These are phyloP conservation scores for Nothobranchius kuhntae DNA, from an alignment of 2,113 vertebrate species.

Conservation along the genomic window DNA sequence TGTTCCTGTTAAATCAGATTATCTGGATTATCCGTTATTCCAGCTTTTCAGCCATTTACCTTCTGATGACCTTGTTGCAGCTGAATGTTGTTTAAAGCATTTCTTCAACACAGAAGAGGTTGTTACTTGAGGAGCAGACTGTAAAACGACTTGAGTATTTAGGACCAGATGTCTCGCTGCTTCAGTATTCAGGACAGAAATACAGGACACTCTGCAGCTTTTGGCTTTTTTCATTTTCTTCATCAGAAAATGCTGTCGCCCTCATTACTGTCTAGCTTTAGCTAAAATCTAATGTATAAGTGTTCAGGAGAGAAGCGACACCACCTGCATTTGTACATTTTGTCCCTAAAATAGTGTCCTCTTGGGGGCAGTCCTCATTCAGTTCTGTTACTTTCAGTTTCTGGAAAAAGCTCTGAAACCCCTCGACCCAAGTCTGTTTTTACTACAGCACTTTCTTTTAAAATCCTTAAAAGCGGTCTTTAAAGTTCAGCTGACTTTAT, in stretches of 20 bases:
- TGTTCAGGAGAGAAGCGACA: constrained; percentile 24
- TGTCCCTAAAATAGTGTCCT: constrained; percentile 49
- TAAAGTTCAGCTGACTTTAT: not conserved
- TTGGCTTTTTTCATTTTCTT: constrained; percentile 3
- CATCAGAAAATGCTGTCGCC: not conserved
- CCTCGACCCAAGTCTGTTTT: constrained; percentile 9
- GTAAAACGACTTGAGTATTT: constrained; percentile 1
- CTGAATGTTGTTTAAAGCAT: constrained; percentile 19
- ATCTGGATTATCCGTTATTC: not conserved
- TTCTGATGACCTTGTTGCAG: constrained; percentile 10
- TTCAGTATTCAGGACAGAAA: constrained; percentile 12
- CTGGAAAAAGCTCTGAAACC: constrained; percentile 28
- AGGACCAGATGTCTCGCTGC: not conserved
- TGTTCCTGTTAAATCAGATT: constrained; percentile 44
- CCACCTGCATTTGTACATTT: constrained; percentile 2
- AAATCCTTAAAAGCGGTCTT: constrained; percentile 5
- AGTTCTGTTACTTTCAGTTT: constrained; percentile 29
- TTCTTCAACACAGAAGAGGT: constrained; percentile 1
- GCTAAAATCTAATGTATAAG: constrained; percentile 10
- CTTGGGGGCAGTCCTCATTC: constrained; percentile 55
- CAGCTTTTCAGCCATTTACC: no score
- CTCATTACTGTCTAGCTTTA: not conserved
- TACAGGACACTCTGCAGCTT: not conserved
- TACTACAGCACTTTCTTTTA: constrained; percentile 5
- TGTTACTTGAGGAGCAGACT: not conserved